Base-by-base conservation (phyloP, 2,797 vertebrate genomes). In the Enteromius unitaeniatus region DNA sequence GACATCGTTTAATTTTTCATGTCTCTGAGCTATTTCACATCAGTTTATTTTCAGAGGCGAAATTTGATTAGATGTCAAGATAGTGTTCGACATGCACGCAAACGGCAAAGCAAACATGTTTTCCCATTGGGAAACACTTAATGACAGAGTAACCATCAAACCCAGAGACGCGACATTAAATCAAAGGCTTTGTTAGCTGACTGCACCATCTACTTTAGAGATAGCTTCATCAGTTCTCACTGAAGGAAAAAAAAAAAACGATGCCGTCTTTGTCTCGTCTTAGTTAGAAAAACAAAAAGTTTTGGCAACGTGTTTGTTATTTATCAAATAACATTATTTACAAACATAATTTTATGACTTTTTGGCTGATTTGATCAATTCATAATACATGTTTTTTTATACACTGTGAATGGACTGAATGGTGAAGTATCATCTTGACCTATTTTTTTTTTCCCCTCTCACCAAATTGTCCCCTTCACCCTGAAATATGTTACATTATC, bases 131-230 rank as follows among this genome's bases (percentile, higher is more conserved):
- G 70, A 42, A 64, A 73, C 37, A 49, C 31, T 72, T 81, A 47
- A 74, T 60, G 40, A 72, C 31, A 13, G 40, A 69, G 62, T 53
- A 58, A 81, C 67, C 75, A 64, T 78, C 75, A 78, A 64, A 64
- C 23, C 37, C 40, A 31, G 40, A 64, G 58, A 78, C 58, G n/a
- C 6, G 45, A 45, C 26, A 58, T 31, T 72, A 72, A 45, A 45
- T 65, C 47, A 75, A 42, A 75, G 26, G 23, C 75, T 78, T 78
- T 78, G 75, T 78, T 45, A 62, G 73, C 7, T 58, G 37, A 72
- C 31, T 21, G 55, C 76, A 67, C 34, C 9, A 65, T 23, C 68
- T 9, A 6, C 6, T 60, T 0, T 1, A 80, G 47, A 23, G 31
- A 74, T 62, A 75, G 49, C n/a, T 49, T 77, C 51, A 45, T 75